Base-by-base conservation (phyloP, 1,140 invertebrate species). In the Diploscapter pachys region DNA sequence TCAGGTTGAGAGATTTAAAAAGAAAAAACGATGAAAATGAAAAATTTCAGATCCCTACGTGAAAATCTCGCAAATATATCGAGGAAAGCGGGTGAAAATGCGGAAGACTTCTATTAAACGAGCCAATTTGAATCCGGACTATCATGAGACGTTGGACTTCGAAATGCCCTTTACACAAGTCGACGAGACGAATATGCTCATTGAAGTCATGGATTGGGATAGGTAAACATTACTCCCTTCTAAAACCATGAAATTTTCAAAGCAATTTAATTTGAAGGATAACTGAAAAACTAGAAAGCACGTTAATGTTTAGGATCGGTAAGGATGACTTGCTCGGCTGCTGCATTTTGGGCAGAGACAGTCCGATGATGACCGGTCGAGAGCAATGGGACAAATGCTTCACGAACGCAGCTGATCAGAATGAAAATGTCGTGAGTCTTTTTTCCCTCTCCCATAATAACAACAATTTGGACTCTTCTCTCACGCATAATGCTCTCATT, bases 181-280 rank as follows among this genome's bases (percentile, higher is more conserved):
- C 13, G 91, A 92, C 81, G 92, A 94, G 79, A 91, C 93, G 69
- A 91, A 91, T 70, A 87, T 95, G 2, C 88, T 93, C 31, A 89
- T 94, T 62, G 93, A 93, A 89, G 91, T 94, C 68, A 92, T 94
- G 78, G 93, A 94, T 87, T 94, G 94, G 83, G 93, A 94, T 86
- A 91, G 92, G 92, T 93, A 86, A 55, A n/a, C 1, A 31, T 31
- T 31, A 31, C 31, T 31, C 31, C 31, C 31, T 31, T 31, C 31
- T 31, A 31, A 31, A 31, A 31, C 31, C 31, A n/a, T 31, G 8
- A 55, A 61, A 64, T 55, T 13, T 11, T 5, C 51, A 8, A n/a
- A 3, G 6, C 54, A 31, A 64, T 51, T 75, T n/a, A 64, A 72
- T 31, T 31, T 31, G 31, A 31, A 31, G 31, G 31, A 31, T 31